phyloP scores from a whole-genome alignment of 1,140 invertebrate species.

The Kradibia gibbosae region DNA sequence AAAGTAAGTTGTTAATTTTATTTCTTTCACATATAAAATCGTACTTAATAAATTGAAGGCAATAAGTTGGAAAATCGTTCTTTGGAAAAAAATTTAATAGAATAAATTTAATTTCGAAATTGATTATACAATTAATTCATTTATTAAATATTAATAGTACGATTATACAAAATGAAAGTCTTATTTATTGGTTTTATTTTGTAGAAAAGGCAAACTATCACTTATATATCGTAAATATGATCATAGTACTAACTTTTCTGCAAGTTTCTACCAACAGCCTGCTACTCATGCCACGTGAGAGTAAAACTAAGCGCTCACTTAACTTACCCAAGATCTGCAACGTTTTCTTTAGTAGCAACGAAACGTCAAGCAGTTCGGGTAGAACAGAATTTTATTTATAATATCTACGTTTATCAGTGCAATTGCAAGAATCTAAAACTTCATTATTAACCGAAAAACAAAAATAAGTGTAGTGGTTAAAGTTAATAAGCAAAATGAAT shows the following conservation, averaged over 20 bases:
- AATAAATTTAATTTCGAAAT: no score
- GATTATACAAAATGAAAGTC: neutral
- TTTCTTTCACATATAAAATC: no score
- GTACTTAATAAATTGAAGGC: neutral
- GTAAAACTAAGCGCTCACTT: constrained; percentile 15
- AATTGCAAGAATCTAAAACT: neutral
- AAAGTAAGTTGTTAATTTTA: no score
- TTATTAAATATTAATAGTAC: no score
- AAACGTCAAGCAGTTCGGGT: neutral
- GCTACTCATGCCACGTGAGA: constrained; percentile 2
- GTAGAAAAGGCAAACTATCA: constrained; percentile 2
- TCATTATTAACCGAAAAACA: neutral
- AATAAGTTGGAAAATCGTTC: no score
- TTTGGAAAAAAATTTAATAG: no score
- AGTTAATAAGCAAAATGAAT: neutral
- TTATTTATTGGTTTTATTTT: neutral
- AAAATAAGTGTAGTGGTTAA: neutral
- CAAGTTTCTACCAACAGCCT: constrained; percentile 34
- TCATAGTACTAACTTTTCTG: constrained; percentile 34
- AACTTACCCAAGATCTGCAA: constrained; percentile 4
- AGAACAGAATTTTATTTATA: neutral
- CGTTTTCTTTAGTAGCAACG: constrained; percentile 12
- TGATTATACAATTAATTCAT: neutral
- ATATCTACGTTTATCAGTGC: neutral
- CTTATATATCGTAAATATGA: neutral